Conservation (phyloP, 2,888 invertebrate species). For the Limnephilus lunatus region DNA sequence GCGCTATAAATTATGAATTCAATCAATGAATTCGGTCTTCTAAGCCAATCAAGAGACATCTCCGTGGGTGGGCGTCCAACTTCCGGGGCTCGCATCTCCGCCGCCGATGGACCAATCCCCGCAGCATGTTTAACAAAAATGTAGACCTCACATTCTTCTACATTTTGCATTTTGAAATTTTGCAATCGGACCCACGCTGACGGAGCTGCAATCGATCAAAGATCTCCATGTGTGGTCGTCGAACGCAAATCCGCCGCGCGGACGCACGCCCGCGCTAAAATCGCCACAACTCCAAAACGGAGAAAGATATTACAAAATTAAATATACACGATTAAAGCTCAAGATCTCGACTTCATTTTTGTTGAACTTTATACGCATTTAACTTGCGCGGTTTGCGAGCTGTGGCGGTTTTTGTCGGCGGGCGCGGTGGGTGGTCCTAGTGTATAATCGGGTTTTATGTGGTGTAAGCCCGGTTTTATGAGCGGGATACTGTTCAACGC, state of each 20-base stretch:
- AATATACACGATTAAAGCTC: slow-evolving; percentile 28
- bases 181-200: slow-evolving; percentile 69
- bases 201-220: slow-evolving; percentile 67
- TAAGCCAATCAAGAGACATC: slow-evolving; percentile 51
- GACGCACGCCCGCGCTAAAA: slow-evolving; percentile 23
- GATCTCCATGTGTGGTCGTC: slow-evolving; percentile 48
- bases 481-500: slow-evolving; percentile 49
- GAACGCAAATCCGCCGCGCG: not conserved
- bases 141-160: slow-evolving; percentile 38
- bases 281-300: slow-evolving; percentile 35
- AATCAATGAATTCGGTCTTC: slow-evolving; percentile 59
- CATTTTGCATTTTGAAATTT: slow-evolving; percentile 47
- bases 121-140: slow-evolving; percentile 35
- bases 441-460: slow-evolving; percentile 48
- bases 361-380: slow-evolving; percentile 30
- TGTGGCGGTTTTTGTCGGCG: slow-evolving; percentile 45
- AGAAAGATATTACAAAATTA: slow-evolving; percentile 6
- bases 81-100: slow-evolving; percentile 48
- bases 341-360: not conserved
- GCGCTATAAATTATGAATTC: slow-evolving; percentile 60
- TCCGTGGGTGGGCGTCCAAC: slow-evolving; percentile 56
- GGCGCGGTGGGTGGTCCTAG: slow-evolving; percentile 57
- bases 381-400: slow-evolving; percentile 19
- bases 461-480: slow-evolving; percentile 54
- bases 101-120: slow-evolving; percentile 6